Percentiles rank a stretch among this genome's conserved stretches.
These are phyloP conservation scores for Pachyuromys duprasi DNA, from an alignment of 2,797 vertebrate genomes.

Conservation along the genomic window DNA sequence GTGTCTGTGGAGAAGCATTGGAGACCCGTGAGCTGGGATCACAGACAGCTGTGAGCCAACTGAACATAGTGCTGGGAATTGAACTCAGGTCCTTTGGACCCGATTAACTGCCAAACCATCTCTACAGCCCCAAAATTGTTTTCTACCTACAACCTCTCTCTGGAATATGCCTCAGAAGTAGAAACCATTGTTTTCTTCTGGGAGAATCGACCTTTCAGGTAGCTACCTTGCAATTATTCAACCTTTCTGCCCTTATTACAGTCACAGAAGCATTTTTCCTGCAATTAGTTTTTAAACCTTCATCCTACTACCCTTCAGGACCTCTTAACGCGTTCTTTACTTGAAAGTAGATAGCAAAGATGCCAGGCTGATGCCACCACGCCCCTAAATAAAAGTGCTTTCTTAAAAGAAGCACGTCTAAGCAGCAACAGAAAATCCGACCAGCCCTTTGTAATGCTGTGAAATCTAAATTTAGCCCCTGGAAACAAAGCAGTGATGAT, in stretches of 20 bases:
- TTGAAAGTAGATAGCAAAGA: not conserved
- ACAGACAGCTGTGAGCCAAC: not conserved
- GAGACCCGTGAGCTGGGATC: not conserved
- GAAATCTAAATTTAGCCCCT: constrained; percentile 11
- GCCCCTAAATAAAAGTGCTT: not conserved
- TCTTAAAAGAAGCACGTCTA: not conserved
- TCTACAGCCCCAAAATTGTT: not conserved
- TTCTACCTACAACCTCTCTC: not conserved
- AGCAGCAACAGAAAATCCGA: not conserved
- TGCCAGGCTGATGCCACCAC: not conserved
- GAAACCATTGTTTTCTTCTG: not conserved
- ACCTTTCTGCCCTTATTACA: not conserved
- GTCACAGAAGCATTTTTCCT: not conserved
- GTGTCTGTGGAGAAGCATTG: no score
- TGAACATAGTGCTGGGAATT: not conserved
- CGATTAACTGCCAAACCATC: not conserved
- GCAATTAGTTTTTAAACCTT: not conserved
- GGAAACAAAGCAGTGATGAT: not conserved
- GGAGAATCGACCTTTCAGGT: not conserved
- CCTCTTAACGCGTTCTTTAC: not conserved
- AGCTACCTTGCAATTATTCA: not conserved
- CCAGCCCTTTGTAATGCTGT: not conserved
- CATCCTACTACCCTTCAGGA: not conserved
- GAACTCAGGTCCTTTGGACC: not conserved
- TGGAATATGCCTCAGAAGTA: not conserved